Conservation (phyloP, 92 coral and sea anemone species). For the Muricea muricata region DNA sequence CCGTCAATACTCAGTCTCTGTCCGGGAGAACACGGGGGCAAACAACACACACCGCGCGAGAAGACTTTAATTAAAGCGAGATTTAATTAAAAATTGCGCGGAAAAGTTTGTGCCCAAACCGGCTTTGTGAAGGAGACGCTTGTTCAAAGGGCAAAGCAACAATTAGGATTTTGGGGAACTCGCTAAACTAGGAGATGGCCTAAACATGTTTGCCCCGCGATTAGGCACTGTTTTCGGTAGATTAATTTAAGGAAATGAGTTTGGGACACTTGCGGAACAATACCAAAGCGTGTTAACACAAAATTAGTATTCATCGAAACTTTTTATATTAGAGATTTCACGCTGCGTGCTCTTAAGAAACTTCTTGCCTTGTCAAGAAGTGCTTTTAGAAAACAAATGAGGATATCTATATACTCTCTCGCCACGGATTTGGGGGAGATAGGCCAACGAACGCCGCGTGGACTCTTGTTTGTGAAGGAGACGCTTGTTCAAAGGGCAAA, state of each 20-base stretch:
- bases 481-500: constrained; percentile 20
- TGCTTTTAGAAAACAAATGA: neutral
- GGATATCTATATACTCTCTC: neutral
- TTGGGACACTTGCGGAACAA: constrained; percentile 23
- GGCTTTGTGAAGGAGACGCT: constrained; percentile 22
- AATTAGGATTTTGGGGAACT: constrained; percentile 1
- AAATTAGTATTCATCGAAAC: constrained; percentile 37
- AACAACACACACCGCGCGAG: constrained; percentile 41
- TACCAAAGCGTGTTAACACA: constrained; percentile 44
- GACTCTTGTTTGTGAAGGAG: too few species aligned
- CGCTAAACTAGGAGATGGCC: neutral
- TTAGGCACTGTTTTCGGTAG: constrained; percentile 28
- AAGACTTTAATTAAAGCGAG: constrained; percentile 34
- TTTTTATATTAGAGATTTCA: constrained; percentile 6
- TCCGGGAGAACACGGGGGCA: constrained; percentile 31
- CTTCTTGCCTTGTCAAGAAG: neutral
- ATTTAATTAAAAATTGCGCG: constrained; percentile 46
- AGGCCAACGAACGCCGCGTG: neutral
- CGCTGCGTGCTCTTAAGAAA: constrained; percentile 14
- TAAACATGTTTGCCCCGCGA: constrained; percentile 10
- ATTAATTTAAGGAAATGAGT: constrained; percentile 35
- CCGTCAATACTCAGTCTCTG: constrained; percentile 24
- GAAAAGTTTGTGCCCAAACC: neutral
- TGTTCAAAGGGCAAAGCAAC: constrained; percentile 19
- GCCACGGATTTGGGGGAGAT: neutral